Evolutionary conservation across 2,888 invertebrate genomes (phyloP), one percentile per base, ranked within the genome.

Genomic region (Oscheius onirici): DNA sequence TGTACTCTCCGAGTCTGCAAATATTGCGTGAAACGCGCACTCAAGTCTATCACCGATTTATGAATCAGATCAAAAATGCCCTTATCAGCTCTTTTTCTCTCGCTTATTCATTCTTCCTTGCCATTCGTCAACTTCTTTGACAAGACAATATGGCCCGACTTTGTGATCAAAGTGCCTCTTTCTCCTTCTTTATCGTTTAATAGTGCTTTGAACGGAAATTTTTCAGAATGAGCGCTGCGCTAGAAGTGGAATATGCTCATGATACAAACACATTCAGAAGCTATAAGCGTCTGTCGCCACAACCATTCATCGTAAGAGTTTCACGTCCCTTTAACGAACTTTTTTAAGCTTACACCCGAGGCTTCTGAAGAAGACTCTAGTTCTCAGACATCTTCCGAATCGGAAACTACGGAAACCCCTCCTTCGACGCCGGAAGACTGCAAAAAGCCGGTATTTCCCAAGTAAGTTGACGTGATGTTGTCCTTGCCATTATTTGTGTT

Each of bases 1-100:
- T 58, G 58, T 58, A 58, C 58, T 58, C 58, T 1, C 58, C 5
- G 40, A 17, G 58, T 41, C 40, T 20, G 58, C 58, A 58, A 58
- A 58, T 58, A 58, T n/a, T 41, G n/a, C 58, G 58, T 58, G 58
- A 58, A 58, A 58, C 58, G 43, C 41, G 41, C 17, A 26, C 26
- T 28, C 8, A 34, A 34, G 5, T 34, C 34, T 34, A 34, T 3
- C 34, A 34, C 8, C 34, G 8, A 8, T 34, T 34, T 34, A 34
- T 34, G 34, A 34, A 34, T 34, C 34, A 34, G 34, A 34, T 8
- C 34, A 8, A 34, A 34, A 34, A 34, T 34, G 34, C 34, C 8
- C 34, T 34, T 34, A 34, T 34, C n/a, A n/a, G n/a, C 34, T 34
- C 34, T 8, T 34, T 34, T 34, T 3, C 8, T 34, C 34, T 34